Percentiles rank a stretch among this genome's conserved stretches.
phyloP scores from a whole-genome alignment of 1,140 invertebrate species.

The Bradynema listronoti region DNA sequence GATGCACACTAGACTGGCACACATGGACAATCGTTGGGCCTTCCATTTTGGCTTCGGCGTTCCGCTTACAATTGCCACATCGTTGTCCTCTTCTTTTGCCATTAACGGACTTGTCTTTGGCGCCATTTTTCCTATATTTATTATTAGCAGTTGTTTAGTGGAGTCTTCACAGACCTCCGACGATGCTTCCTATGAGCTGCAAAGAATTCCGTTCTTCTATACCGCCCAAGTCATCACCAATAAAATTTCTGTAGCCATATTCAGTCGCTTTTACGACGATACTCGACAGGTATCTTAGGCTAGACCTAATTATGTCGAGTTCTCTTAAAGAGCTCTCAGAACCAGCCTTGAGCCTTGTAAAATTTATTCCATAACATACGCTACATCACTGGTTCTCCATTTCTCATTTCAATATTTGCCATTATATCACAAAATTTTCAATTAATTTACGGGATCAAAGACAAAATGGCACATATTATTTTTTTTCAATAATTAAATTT shows the following conservation, averaged over 20 bases:
- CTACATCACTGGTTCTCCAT: too few relatives aligned
- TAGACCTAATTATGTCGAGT: neutral
- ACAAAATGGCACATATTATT: too few relatives aligned
- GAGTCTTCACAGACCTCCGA: too few relatives aligned
- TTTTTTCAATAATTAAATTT: neutral
- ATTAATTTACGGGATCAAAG: too few relatives aligned
- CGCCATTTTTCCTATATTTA: constrained; percentile 50
- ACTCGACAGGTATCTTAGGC: neutral
- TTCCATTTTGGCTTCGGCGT: constrained; percentile 52
- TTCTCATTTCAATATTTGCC: too few relatives aligned
- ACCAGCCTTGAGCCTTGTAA: neutral
- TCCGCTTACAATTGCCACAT: constrained; percentile 34
- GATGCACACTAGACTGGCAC: constrained; percentile 18
- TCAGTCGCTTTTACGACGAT: constrained; percentile 7
- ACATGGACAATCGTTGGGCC: constrained; percentile 31
- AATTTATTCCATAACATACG: neutral
- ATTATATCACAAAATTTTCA: too few relatives aligned
- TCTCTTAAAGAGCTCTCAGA: neutral
- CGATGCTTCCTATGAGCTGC: too few relatives aligned
- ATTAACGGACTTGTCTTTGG: constrained; percentile 49
- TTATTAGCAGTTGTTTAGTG: constrained; percentile 37
- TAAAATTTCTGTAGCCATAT: constrained; percentile 38
- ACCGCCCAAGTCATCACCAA: constrained; percentile 41
- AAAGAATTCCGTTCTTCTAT: constrained; percentile 40
- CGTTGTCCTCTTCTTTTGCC: constrained; percentile 28